phyloP scores from a whole-genome alignment of 2,888 invertebrate genomes.

The Caenorhabditis sp. region DNA sequence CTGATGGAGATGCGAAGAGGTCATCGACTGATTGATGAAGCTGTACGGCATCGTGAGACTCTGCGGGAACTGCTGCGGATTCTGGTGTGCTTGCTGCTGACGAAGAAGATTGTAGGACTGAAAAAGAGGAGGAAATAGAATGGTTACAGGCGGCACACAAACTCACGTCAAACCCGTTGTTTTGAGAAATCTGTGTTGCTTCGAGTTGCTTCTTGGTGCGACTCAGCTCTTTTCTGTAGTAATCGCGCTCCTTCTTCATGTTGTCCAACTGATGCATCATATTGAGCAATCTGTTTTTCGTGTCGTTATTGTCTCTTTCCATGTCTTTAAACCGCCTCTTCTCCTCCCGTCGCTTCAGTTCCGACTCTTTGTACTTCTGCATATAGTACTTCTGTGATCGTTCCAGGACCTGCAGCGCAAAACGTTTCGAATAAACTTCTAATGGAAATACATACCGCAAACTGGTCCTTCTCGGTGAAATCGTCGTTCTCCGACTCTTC shows the following conservation, averaged over 20 bases:
- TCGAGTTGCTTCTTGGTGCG: constrained; percentile 39
- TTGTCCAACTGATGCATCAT: constrained; percentile 52
- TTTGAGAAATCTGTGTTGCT: too few species aligned
- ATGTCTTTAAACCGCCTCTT: constrained; percentile 46
- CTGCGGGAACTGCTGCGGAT: constrained; percentile 36
- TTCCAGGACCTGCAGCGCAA: constrained; percentile 20
- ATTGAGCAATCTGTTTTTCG: constrained; percentile 36
- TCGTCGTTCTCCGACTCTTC: constrained; percentile 59
- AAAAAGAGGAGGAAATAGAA: constrained; percentile 2
- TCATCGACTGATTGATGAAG: constrained; percentile 37
- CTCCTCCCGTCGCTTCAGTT: constrained; percentile 53
- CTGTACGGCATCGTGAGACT: constrained; percentile 11
- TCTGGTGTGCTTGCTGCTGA: constrained; percentile 26
- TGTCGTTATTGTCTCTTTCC: constrained; percentile 44
- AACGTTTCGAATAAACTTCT: not conserved
- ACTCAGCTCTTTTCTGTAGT: constrained; percentile 36
- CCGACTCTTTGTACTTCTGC: constrained; percentile 55
- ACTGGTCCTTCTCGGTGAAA: constrained; percentile 48
- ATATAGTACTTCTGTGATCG: constrained; percentile 40
- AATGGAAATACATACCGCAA: constrained; percentile 33
- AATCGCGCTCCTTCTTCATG: constrained; percentile 48
- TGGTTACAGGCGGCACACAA: not conserved
- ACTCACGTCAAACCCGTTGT: constrained; percentile 32
- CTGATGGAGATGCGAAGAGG: constrained; percentile 13
- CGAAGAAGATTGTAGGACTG: constrained; percentile 40